A percentile compares a stretch with the other conserved stretches of the same genome.
phyloP scores from a whole-genome alignment of 1,140 invertebrate genomes.

The roundworm (Caenorhabditis elegans) region WBcel235 BX284602.5:7489001-7489500 shows the following conservation, averaged over 20 bases:
- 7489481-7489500: no score
- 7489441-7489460: no score
- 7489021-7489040: no score
- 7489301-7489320: background rate
- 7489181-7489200: background rate
- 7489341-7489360: no score
- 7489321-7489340: no score
- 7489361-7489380: no score
- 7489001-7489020: background rate
- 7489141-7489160: background rate
- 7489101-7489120: conserved; percentile 8
- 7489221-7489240: background rate
- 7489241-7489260: background rate
- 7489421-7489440: no score
- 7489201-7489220: background rate
- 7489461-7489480: no score
- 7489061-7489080: no score
- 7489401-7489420: no score
- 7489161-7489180: background rate
- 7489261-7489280: background rate
- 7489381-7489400: background rate
- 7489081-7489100: background rate
- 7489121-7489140: background rate
- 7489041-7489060: no score
- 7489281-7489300: background rate